Evolutionary conservation across 37 sponge, comb jelly and placozoan genomes (phyloP), one percentile per base, ranked within the genome.

Genomic region (Haliclona indistincta): DNA sequence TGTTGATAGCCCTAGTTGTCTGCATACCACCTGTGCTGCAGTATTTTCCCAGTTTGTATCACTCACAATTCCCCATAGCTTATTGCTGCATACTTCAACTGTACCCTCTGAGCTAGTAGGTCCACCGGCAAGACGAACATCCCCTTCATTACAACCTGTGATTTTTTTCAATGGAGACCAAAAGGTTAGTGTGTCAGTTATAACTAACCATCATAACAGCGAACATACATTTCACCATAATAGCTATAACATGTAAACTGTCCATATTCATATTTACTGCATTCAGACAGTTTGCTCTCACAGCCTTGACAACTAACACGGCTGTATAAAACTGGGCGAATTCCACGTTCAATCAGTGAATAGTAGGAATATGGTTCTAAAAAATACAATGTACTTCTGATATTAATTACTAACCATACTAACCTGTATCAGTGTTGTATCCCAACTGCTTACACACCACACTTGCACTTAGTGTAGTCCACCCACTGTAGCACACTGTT

Each of bases 131-230:
- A 58, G 28, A 6, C 7, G 11, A 58, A 58, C 28, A 25, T 8
- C 60, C 11, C 60, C 60, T 58, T 58, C 60, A 25, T 8, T n/a
- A 58, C 60, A 58, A 58, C 6, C 60, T 58, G n/a, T n/a, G n/a
- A n/a, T n/a, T n/a, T n/a, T n/a, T n/a, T n/a, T n/a, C n/a, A n/a
- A n/a, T n/a, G n/a, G n/a, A n/a, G n/a, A n/a, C n/a, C n/a, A n/a
- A n/a, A n/a, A n/a, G n/a, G n/a, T n/a, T n/a, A n/a, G n/a, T n/a
- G n/a, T n/a, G n/a, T n/a, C n/a, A n/a, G n/a, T n/a, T n/a, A n/a
- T n/a, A n/a, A n/a, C n/a, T n/a, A n/a, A n/a, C 60, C 25, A 58
- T 26, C 60, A 20, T 58, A 20, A 25, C 60, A 6, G 25, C 60
- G n/a, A 20, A 58, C 13, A 11, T 25, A 8, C 11, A 20, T 26